A percentile compares a stretch with the other conserved stretches of the same genome.
Conservation (phyloP, 2,113 vertebrate species). For the Apteryx owenii region DNA sequence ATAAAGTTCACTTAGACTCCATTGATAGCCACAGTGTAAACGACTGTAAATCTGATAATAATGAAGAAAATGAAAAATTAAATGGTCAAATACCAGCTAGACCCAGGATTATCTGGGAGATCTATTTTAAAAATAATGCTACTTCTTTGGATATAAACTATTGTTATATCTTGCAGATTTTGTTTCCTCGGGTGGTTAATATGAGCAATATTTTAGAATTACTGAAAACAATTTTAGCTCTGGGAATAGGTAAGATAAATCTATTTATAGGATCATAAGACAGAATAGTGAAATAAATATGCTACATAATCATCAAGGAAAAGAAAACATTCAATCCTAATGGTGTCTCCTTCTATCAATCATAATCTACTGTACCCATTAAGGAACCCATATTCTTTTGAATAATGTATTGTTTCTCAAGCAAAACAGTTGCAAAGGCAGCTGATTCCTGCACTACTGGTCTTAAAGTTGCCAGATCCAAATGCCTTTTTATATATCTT, state of each 20-base stretch:
- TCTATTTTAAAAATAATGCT: not conserved
- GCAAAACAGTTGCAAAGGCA: conserved; percentile 42
- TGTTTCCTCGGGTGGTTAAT: not conserved
- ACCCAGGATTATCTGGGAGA: not conserved
- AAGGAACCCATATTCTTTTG: conserved; percentile 29
- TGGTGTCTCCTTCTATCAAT: conserved; percentile 36
- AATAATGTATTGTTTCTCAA: conserved; percentile 55
- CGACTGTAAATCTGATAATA: not conserved
- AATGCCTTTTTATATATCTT: not conserved
- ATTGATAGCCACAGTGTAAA: not conserved
- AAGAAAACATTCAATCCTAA: conserved; percentile 27
- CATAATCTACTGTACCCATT: conserved; percentile 9
- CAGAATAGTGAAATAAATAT: conserved; percentile 45
- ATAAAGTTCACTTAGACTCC: not conserved
- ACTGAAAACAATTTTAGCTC: conserved; percentile 18
- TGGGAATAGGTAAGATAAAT: conserved; percentile 38
- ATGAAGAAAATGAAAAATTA: not conserved
- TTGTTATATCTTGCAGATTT: not conserved
- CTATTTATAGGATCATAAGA: conserved; percentile 17
- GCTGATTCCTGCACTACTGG: conserved; percentile 5
- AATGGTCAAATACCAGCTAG: not conserved
- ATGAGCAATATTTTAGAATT: conserved; percentile 16
- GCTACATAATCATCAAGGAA: conserved; percentile 35
- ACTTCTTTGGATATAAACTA: not conserved
- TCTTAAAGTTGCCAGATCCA: conserved; percentile 17